These are phyloP conservation scores for Parnassius glacialis DNA, from an alignment of 2,888 invertebrate species.

Conservation along the genomic window DNA sequence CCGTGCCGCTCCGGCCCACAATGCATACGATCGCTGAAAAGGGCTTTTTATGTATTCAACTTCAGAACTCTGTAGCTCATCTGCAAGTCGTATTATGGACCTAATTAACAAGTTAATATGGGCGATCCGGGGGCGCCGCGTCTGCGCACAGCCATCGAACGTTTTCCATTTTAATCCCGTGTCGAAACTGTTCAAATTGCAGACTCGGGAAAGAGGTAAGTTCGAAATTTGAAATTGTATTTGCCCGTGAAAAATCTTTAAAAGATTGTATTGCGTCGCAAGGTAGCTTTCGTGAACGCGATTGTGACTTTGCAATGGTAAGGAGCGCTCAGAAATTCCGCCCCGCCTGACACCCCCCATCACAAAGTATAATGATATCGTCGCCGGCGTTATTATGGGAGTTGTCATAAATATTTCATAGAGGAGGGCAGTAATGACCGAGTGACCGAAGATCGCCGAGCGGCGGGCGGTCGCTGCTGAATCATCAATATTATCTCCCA, in stretches of 20 bases:
- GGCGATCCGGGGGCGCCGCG: constrained; percentile 84
- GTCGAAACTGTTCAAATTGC: constrained; percentile 33
- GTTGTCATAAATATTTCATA: constrained; percentile 81
- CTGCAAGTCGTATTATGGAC: constrained; percentile 94
- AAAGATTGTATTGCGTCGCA: constrained; percentile 40
- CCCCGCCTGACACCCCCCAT: constrained; percentile 78
- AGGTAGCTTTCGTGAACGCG: constrained; percentile 51
- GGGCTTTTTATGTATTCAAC: constrained; percentile 86
- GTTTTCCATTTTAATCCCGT: constrained; percentile 29
- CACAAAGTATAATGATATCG: constrained; percentile 83
- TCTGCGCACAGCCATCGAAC: constrained; percentile 63
- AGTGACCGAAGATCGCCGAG: constrained; percentile 65
- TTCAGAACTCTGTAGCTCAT: constrained; percentile 86
- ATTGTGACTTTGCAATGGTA: constrained; percentile 78
- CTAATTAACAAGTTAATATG: constrained; percentile 95
- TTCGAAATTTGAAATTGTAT: constrained; percentile 51
- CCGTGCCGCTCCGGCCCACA: constrained; percentile 55
- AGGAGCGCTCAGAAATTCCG: constrained; percentile 80
- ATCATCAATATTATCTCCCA: constrained; percentile 29
- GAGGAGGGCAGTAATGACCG: constrained; percentile 77
- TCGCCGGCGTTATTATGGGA: constrained; percentile 78
- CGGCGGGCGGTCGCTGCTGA: constrained; percentile 38
- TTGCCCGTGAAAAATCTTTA: constrained; percentile 58
- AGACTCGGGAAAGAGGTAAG: constrained; percentile 35
- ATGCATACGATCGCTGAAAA: constrained; percentile 82